Evolutionary conservation across 2,888 invertebrate genomes (phyloP), one percentile per base, ranked within the genome.

Genomic region (Hypena proboscidalis): DNA sequence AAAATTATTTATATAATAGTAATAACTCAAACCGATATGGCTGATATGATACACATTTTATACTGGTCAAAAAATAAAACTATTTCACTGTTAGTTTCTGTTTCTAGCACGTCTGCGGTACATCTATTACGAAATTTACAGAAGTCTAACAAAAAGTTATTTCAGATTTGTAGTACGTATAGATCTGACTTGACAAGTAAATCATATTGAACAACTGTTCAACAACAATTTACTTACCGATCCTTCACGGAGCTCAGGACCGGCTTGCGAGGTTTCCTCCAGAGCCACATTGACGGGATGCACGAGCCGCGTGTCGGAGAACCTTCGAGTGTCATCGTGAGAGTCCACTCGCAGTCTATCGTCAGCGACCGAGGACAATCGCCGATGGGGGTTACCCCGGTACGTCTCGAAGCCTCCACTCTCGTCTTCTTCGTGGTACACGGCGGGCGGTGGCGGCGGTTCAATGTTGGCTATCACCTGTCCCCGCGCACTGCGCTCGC

Each of bases 401-500:
- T 90, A 90, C 0, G 80, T 80, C 73, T 90, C 90, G 77, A 90
- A 90, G 52, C 91, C 91, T 32, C 91, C 90, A 68, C 90, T 90
- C 73, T 91, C 91, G 74, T 91, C 91, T 74, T 82, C 87, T 63
- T 90, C 90, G 77, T 88, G 89, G 77, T 83, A 86, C 34, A 70
- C 77, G 33, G 82, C 86, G 35, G 83, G 83, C 48, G 80, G 76
- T 57, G 86, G 85, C 54, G 74, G 76, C 39, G 86, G 86, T 71
- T 94, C 94, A 55, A 94, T 93, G 77, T 93, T 94, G 23, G 94
- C 94, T 6, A 94, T 92, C 15, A 77, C 74, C 37, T 82, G 82
- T 0, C 94, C 71, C 83, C 93, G 80, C 85, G 92, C 64, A 51
- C 80, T 79, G n/a, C 74, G 93, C 92, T 59, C 94, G 87, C 74